phyloP scores from a whole-genome alignment of 2,888 invertebrate species.

The Drosophila acutilabella region DNA sequence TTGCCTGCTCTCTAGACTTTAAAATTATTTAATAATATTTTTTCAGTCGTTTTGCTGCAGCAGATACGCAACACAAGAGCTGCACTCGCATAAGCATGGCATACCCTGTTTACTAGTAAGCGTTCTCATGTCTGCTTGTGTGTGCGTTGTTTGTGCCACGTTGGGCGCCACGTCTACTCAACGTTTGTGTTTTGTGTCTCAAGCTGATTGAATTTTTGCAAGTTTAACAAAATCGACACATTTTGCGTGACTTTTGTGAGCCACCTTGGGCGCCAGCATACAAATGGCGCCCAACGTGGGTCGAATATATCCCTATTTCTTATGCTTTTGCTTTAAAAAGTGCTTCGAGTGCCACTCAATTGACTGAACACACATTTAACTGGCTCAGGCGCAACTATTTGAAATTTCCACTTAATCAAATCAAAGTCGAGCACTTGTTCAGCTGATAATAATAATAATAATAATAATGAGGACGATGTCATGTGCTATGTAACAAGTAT shows the following conservation, averaged over 20 bases:
- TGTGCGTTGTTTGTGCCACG: not conserved
- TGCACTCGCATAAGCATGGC: slow-evolving; percentile 41
- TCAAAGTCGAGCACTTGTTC: slow-evolving; percentile 18
- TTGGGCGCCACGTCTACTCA: not conserved
- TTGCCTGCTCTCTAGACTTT: slow-evolving; percentile 40
- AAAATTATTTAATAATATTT: slow-evolving; percentile 17
- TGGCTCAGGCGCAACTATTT: too few relatives aligned
- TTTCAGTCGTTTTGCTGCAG: slow-evolving; percentile 40
- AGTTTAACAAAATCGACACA: not conserved
- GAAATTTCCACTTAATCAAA: slow-evolving; percentile 4
- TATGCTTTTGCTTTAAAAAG: too few relatives aligned
- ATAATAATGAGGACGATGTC: slow-evolving; percentile 18
- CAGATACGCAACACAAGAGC: slow-evolving; percentile 34
- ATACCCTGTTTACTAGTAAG: slow-evolving; percentile 47
- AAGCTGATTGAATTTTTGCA: not conserved
- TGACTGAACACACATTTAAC: slow-evolving; percentile 1
- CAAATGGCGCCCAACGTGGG: not conserved
- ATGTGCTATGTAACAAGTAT: not conserved
- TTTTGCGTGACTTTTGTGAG: not conserved
- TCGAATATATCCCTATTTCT: too few relatives aligned
- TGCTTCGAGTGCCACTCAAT: not conserved
- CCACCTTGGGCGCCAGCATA: too few relatives aligned
- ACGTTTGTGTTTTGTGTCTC: not conserved
- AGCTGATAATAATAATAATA: slow-evolving; percentile 29
- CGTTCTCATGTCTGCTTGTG: not conserved